Evolutionary conservation across 2,797 vertebrate species (phyloP), one percentile per base, ranked within the genome.

Genomic region (Orestias chungarensis): DNA sequence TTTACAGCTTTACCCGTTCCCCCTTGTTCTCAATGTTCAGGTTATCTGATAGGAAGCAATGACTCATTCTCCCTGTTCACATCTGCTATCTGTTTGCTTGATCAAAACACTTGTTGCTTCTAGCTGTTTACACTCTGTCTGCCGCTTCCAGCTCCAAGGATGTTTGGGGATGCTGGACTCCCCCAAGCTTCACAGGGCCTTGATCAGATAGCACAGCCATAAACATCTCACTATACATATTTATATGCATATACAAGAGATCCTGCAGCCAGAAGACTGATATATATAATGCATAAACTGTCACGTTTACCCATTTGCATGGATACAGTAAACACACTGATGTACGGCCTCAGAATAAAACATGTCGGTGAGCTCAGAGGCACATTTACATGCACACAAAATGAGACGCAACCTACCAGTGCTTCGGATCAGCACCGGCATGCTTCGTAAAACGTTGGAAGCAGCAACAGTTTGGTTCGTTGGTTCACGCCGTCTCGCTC

Each of bases 51-150:
- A 73, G 88, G 88, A 86, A 82, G 86, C 87, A 80, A 71, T 93
- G 87, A 91, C 90, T 87, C 86, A 85, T 38, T 75, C 78, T 75
- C 79, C 82, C 80, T 85, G 87, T 94, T 94, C 84, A 69, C 81
- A 82, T 84, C 77, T 76, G 67, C 78, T 94, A 93, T 94, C 92
- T 93, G 81, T 80, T 71, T 75, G 84, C 73, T 75, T 76, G 78
- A 93, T 94, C 91, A 23, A 88, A 77, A 90, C 83, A 83, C 83
- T 87, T 92, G 80, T 69, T 87, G 91, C 91, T 85, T 76, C 84
- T 76, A 87, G 92, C 91, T 94, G 91, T 95, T 95, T 95, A 93
- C 86, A 87, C 89, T 87, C 79, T 79, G 86, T 91, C 91, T 86
- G 43, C 71, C 29, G 75, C 82, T 82, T n/a, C 59, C 64, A 55